Base-by-base conservation (phyloP, 2,113 vertebrate species). In the Strigops habroptila region DNA sequence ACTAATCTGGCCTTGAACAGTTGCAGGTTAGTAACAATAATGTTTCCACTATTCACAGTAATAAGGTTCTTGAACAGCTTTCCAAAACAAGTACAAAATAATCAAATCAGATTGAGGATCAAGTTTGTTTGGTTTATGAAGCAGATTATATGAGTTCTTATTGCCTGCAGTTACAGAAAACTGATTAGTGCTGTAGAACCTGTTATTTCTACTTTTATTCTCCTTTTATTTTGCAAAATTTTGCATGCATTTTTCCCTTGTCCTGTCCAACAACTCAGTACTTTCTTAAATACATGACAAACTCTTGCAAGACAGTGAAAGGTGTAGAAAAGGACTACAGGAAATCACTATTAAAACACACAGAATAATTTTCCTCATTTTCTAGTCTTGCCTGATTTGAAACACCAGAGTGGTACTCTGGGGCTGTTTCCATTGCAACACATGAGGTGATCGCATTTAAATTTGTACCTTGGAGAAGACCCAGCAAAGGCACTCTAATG, bases 381-480 rank as follows among this genome's bases (percentile, higher is more conserved):
- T 91, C 60, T 57, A 52, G 37, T 6, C 37, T 86, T 81, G 19
- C 31, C 12, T 91, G 52, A 73, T 90, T 93, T 62, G 57, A 88
- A 90, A 69, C 62, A 53, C 31, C 11, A 8, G 18, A 82, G 48
- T 37, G 22, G 48, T 81, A 76, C 44, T 92, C 44, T 48, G 44
- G 33, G 65, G 31, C 69, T 92, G 8, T 75, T 91, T 90, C 75
- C 63, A 70, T 57, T 96, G 79, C 51, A 90, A 48, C 53, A 77
- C 62, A 69, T 24, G 44, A 93, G 44, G 41, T 77, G 67, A 85
- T 91, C 80, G 63, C 35, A 30, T 86, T 86, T 91, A 55, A 74
- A 74, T 88, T 92, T 68, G 25, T 85, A 91, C 95, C 84, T 85
- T 96, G 96, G 89, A 95, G 75, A 91, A 95, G 37, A 71, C 75